Percentiles rank a stretch among this genome's conserved stretches.
phyloP scores from a whole-genome alignment of 2,113 vertebrate genomes.

The Urocolius indicus region DNA sequence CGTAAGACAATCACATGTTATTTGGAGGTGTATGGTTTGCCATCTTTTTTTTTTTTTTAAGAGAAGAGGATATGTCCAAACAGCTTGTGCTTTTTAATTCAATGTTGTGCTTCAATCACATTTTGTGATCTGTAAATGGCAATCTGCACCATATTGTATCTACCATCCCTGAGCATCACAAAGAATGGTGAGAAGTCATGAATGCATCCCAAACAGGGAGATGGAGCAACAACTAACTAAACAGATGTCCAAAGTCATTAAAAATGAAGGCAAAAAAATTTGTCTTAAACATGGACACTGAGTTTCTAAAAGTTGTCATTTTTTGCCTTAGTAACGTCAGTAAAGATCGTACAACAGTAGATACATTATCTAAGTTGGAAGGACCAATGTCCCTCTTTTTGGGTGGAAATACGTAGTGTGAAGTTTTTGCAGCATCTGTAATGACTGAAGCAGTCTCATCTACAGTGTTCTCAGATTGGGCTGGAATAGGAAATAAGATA shows the following conservation, averaged over 20 bases:
- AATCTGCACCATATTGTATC: neutral
- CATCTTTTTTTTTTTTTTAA: neutral
- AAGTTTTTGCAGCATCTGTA: neutral
- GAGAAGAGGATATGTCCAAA: neutral
- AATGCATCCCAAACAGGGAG: neutral
- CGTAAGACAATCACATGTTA: neutral
- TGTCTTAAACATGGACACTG: neutral
- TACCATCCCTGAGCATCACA: neutral
- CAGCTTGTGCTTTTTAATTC: neutral
- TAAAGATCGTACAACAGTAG: neutral
- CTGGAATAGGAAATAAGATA: constrained; percentile 38
- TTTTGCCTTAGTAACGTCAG: neutral
- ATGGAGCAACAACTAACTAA: neutral
- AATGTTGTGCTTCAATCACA: neutral
- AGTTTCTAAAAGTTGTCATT: neutral
- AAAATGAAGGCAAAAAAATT: neutral
- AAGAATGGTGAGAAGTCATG: neutral
- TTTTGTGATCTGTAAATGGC: constrained; percentile 29
- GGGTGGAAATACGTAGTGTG: neutral
- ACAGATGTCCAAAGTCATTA: neutral
- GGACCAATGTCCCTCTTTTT: neutral
- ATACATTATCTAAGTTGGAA: neutral
- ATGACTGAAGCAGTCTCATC: neutral
- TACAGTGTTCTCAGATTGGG: neutral
- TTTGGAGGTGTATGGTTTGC: neutral